These are phyloP conservation scores for Acanthiza pusilla DNA, from an alignment of 2,797 vertebrate species.

Conservation along the genomic window DNA sequence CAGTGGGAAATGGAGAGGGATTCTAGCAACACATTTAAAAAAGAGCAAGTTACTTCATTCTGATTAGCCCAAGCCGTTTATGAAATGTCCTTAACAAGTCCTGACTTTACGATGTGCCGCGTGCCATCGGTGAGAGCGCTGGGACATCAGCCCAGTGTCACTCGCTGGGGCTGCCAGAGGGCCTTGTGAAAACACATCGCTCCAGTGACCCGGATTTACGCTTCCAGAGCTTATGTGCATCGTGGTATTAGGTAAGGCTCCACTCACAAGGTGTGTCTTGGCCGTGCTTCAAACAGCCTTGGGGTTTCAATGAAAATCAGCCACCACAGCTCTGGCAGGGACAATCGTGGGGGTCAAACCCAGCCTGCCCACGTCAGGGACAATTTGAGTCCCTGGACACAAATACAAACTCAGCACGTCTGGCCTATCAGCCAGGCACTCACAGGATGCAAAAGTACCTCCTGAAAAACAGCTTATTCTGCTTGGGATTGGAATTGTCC, in stretches of 20 bases:
- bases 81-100: conserved; percentile 53
- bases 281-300: conserved; percentile 59
- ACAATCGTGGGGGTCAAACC: conserved; percentile 25
- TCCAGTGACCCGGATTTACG: conserved; percentile 67
- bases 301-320: conserved; percentile 53
- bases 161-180: conserved; percentile 12
- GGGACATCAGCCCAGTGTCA: neutral
- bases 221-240: conserved; percentile 63
- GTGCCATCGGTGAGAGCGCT: neutral
- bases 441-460: neutral
- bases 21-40: conserved; percentile 15
- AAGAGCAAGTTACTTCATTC: conserved; percentile 34
- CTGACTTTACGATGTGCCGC: conserved; percentile 46
- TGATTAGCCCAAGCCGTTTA: conserved; percentile 56
- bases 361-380: conserved; percentile 13
- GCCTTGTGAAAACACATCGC: conserved; percentile 49
- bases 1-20: neutral
- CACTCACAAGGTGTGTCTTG: conserved; percentile 70
- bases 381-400: neutral
- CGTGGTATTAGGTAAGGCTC: conserved; percentile 70
- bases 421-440: neutral
- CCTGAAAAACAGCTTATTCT: neutral
- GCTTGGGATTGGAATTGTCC: neutral
- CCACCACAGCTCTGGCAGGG: conserved; percentile 35
- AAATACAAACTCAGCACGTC: neutral